Evolutionary conservation across 2,888 invertebrate genomes (phyloP).

Genomic region (Hydroisotoma schaefferi): DNA sequence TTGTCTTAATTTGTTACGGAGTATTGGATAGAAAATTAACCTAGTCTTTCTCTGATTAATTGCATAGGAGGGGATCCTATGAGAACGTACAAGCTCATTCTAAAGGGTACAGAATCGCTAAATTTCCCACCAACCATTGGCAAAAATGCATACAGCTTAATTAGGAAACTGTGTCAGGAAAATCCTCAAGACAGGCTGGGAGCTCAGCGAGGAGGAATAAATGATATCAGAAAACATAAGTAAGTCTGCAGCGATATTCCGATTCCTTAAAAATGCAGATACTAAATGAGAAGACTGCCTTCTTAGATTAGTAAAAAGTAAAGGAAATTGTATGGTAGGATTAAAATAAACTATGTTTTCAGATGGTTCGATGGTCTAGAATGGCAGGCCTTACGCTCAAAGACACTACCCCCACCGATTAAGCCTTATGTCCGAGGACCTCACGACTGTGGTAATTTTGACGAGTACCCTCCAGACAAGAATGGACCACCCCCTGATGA

Average conservation of each 20-base stretch:
- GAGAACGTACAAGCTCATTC: slow-evolving; percentile 98
- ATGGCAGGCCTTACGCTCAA: slow-evolving; percentile 89
- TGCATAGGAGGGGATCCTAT: slow-evolving; percentile 81
- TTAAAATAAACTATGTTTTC: slow-evolving; percentile 27
- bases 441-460: slow-evolving; percentile 61
- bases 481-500: slow-evolving; percentile 92
- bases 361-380: slow-evolving; percentile 99
- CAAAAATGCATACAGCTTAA: slow-evolving; percentile 87
- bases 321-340: too few species aligned
- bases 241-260: slow-evolving; percentile 55
- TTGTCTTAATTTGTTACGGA: not conserved
- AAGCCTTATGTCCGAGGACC: slow-evolving; percentile 63
- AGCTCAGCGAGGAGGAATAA: slow-evolving; percentile 78
- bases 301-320: too few species aligned
- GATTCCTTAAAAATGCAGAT: too few species aligned
- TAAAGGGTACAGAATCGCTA: slow-evolving; percentile 96
- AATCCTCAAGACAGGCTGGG: slow-evolving; percentile 97
- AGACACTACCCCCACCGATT: slow-evolving; percentile 86
- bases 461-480: slow-evolving; percentile 74
- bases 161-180: slow-evolving; percentile 94
- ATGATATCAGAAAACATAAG: slow-evolving; percentile 97
- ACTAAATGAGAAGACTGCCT: too few species aligned
- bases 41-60: not conserved
- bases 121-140: slow-evolving; percentile 93
- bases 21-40: not conserved